A percentile compares a stretch with the other conserved stretches of the same genome.
These are phyloP conservation scores for Onychostruthus taczanowskii DNA, from an alignment of 2,113 vertebrate genomes.

Conservation along the genomic window DNA sequence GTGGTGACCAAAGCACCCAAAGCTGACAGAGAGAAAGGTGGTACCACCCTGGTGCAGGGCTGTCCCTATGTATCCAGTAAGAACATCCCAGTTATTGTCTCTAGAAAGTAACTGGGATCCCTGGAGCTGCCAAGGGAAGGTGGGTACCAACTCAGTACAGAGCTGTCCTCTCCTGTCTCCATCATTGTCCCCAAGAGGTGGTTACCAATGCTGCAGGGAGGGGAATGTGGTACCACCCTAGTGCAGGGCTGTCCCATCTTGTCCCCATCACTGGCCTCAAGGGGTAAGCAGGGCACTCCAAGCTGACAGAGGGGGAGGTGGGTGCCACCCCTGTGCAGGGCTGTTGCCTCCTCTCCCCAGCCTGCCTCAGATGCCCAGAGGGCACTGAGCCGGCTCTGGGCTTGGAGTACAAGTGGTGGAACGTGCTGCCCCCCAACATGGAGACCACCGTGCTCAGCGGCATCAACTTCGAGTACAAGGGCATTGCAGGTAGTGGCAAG, in stretches of 20 bases:
- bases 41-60: too few relatives aligned
- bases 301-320: neutral
- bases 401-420: slow-evolving; percentile 99
- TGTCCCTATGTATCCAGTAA: neutral
- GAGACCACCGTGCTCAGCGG: slow-evolving; percentile 80
- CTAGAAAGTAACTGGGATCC: neutral
- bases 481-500: slow-evolving; percentile 76
- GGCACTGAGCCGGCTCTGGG: slow-evolving; percentile 86
- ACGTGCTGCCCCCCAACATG: slow-evolving; percentile 89
- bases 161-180: neutral
- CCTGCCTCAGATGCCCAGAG: slow-evolving; percentile 81
- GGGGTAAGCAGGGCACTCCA: neutral
- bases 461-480: slow-evolving; percentile 80
- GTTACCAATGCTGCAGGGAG: neutral
- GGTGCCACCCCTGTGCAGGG: neutral
- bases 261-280: neutral
- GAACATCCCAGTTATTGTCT: neutral
- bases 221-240: neutral
- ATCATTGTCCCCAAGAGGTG: neutral
- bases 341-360: slow-evolving; percentile 64
- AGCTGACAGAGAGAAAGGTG: neutral
- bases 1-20: neutral
- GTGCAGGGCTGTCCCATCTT: neutral
- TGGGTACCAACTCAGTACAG: neutral
- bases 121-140: neutral